Conservation (phyloP, 2,888 invertebrate genomes). For the Eucera pruinosa region DNA sequence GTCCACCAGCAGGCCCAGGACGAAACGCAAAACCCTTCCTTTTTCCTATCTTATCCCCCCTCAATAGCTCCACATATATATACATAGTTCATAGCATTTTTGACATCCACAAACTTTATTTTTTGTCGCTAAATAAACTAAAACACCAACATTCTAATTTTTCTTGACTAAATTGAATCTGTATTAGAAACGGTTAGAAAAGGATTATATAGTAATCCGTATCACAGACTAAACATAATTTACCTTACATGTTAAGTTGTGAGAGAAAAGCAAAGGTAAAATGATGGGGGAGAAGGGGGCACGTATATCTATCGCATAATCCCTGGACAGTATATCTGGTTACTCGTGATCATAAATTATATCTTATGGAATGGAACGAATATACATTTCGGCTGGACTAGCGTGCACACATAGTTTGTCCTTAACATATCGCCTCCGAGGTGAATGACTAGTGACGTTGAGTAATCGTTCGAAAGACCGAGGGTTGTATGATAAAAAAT, state of each 20-base stretch:
- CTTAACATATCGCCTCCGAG: slow-evolving; percentile 52
- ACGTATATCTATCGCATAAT: slow-evolving; percentile 60
- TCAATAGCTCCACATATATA: too few relatives aligned
- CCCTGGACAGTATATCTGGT: slow-evolving; percentile 51
- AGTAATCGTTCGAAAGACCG: too few relatives aligned
- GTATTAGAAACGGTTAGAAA: too few relatives aligned
- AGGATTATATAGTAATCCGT: too few relatives aligned
- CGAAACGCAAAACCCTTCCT: too few relatives aligned
- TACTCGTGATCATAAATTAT: slow-evolving; percentile 61
- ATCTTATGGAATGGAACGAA: slow-evolving; percentile 59
- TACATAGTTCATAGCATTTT: too few relatives aligned
- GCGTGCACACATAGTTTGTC: slow-evolving; percentile 52
- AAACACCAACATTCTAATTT: too few relatives aligned
- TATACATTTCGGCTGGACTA: slow-evolving; percentile 51
- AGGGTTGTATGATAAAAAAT: slow-evolving; percentile 15
- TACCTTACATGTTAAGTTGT: slow-evolving; percentile 14
- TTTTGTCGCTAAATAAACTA: too few relatives aligned
- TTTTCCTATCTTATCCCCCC: too few relatives aligned
- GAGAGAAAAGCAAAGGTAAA: neutral
- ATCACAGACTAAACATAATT: neutral
- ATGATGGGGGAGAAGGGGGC: neutral
- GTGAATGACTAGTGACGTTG: slow-evolving; percentile 47
- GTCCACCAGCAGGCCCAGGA: too few relatives aligned
- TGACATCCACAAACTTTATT: too few relatives aligned
- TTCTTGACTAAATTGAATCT: too few relatives aligned